Base-by-base conservation (phyloP, 2,888 invertebrate species). In the Mimumesa dahlbomi region DNA sequence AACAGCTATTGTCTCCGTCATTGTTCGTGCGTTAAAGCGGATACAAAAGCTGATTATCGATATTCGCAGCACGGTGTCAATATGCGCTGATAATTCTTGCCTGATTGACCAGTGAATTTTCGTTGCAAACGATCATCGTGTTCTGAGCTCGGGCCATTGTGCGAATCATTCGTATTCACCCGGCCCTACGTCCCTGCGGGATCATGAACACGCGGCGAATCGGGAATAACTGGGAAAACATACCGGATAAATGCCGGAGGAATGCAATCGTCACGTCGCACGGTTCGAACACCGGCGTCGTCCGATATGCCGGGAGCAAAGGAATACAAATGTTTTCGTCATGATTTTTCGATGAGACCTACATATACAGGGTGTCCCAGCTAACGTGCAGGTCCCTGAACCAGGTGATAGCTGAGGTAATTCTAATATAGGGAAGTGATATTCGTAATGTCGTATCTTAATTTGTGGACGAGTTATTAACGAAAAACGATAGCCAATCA, bases 31-130 rank as follows among this genome's bases (percentile, higher is more conserved):
- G 66, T 64, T 73, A 77, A 72, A 71, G 58, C 58, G 38, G 18
- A 52, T 34, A 42, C 57, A 48, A 62, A 68, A 77, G 66, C 56
- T 77, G 66, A 77, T 77, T 77, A 68, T 40, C 48, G 70, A 68
- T 71, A 68, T 59, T 65, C 46, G 40, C 16, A 46, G n/a, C 9
- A 29, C 11, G 9, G 7, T 16, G 7, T 18, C 16, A 25, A 46
- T 66, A 34, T 42, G 19, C 43, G 22, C 53, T 42, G 52, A 42
- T 38, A 53, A 61, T 42, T 45, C 53, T 45, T 34, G 54, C 36
- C 13, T 40, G 53, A 40, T 56, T 19, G 46, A 36, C 29, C 46
- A 29, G 13, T 13, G 21, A 48, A 54, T 53, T 57, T 50, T 11
- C n/a, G 36, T 7, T 11, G 13, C 19, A 16, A 18, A 7, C 34